phyloP scores from a whole-genome alignment of 2,113 vertebrate species.

The Pedetes capensis region DNA sequence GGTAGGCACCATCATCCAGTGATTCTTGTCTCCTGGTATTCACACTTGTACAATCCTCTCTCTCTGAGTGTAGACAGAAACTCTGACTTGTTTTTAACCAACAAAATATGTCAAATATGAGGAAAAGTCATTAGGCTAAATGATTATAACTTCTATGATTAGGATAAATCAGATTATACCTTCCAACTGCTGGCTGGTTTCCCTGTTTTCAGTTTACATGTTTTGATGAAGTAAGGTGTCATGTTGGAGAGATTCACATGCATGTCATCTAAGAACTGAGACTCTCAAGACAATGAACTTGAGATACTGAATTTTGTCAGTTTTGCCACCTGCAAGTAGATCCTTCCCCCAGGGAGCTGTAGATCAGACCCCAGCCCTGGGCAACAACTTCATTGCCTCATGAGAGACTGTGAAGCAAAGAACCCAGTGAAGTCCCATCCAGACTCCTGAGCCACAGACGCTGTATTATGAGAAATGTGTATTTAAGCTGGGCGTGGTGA shows the following conservation, averaged over 20 bases:
- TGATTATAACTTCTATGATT: not conserved
- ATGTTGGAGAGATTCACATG: not conserved
- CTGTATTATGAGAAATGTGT: not conserved
- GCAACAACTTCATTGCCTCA: not conserved
- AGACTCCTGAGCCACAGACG: not conserved
- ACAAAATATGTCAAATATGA: not conserved
- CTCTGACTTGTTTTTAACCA: not conserved
- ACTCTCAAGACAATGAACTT: too few species aligned
- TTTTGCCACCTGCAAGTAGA: not conserved
- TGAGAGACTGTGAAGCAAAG: not conserved
- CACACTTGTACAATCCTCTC: not conserved
- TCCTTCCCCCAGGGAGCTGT: not conserved
- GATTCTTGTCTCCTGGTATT: not conserved
- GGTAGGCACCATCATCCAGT: fast-evolving
- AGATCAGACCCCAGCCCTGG: not conserved
- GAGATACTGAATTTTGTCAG: not conserved
- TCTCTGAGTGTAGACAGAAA: not conserved
- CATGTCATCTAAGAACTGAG: too few species aligned
- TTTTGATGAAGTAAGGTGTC: not conserved
- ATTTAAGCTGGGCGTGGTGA: too few species aligned
- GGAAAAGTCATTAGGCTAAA: not conserved
- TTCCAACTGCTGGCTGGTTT: not conserved
- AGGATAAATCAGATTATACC: not conserved
- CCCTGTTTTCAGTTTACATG: not conserved
- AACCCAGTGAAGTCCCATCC: not conserved